These are phyloP conservation scores for Oreochromis mossambicus DNA, from an alignment of 2,797 vertebrate genomes.

Conservation along the genomic window DNA sequence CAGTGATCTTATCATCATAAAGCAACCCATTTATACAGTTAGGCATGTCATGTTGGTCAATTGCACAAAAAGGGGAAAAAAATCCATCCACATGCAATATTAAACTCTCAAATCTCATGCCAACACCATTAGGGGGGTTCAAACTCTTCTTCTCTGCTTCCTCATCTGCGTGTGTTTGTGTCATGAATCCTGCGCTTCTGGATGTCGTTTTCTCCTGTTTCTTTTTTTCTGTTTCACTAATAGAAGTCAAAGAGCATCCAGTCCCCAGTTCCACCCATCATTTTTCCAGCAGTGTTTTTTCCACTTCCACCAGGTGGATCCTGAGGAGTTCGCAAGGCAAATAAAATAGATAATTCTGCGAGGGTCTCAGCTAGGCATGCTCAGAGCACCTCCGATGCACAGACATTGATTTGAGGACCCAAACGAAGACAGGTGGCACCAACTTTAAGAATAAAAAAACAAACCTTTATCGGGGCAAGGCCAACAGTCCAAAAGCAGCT, in stretches of 20 bases:
- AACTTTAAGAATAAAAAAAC: neutral
- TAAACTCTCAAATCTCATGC: conserved; percentile 75
- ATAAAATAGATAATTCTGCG: neutral
- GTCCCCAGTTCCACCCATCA: neutral
- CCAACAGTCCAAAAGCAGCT: neutral
- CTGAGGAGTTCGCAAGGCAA: neutral
- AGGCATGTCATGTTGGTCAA: conserved; percentile 85
- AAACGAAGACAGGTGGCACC: neutral
- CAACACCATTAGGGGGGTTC: conserved; percentile 73
- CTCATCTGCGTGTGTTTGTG: conserved; percentile 44
- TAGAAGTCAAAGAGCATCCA: neutral
- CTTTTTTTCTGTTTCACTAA: neutral
- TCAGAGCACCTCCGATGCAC: neutral
- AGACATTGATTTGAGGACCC: neutral
- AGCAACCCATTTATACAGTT: conserved; percentile 91
- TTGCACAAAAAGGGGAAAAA: conserved; percentile 73
- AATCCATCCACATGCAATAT: conserved; percentile 77
- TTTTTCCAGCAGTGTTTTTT: neutral
- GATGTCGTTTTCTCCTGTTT: neutral
- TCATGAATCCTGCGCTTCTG: conserved; percentile 39
- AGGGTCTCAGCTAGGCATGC: neutral
- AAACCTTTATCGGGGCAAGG: neutral
- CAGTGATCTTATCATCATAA: conserved; percentile 94
- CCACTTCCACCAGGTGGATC: neutral
- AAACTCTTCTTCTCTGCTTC: conserved; percentile 42